A percentile compares a stretch with the other conserved stretches of the same genome.
These are phyloP conservation scores for Rhyacophila evoluta DNA, from an alignment of 2,888 invertebrate genomes.

Conservation along the genomic window DNA sequence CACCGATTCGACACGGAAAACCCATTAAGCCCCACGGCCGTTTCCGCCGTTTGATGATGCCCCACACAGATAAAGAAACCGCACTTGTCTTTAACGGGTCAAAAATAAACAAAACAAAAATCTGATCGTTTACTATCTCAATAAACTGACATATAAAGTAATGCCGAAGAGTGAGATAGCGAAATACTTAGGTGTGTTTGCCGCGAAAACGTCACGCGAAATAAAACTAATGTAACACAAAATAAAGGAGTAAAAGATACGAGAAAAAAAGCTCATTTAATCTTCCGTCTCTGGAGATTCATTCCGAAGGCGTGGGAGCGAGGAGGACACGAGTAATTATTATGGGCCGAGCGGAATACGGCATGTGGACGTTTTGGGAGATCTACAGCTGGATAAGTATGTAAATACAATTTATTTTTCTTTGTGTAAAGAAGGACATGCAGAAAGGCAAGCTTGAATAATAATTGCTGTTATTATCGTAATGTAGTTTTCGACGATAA, in stretches of 20 bases:
- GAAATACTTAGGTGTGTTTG: not conserved
- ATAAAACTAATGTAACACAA: conserved; percentile 12
- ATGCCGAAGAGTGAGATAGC: not conserved
- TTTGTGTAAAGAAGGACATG: not conserved
- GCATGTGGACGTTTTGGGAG: conserved; percentile 9
- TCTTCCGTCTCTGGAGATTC: not conserved
- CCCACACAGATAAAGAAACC: conserved; percentile 18
- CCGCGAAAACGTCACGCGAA: conserved; percentile 16
- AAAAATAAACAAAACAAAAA: conserved; percentile 13
- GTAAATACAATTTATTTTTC: not conserved
- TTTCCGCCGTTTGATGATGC: conserved; percentile 22
- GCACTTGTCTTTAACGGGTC: conserved; percentile 5
- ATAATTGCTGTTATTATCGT: not conserved
- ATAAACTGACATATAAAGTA: not conserved
- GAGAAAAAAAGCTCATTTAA: not conserved
- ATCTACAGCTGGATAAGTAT: not conserved
- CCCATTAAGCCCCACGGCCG: conserved; percentile 12
- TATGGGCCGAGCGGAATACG: not conserved
- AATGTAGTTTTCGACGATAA: not conserved
- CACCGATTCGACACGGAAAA: not conserved
- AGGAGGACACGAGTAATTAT: not conserved
- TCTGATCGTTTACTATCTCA: conserved; percentile 1
- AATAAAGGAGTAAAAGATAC: conserved; percentile 15
- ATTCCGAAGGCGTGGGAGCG: not conserved
- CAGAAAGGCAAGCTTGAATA: not conserved